A percentile compares a stretch with the other conserved stretches of the same genome.
These are phyloP conservation scores for Glaucomys volans DNA, from an alignment of 2,113 vertebrate species.

Conservation along the genomic window DNA sequence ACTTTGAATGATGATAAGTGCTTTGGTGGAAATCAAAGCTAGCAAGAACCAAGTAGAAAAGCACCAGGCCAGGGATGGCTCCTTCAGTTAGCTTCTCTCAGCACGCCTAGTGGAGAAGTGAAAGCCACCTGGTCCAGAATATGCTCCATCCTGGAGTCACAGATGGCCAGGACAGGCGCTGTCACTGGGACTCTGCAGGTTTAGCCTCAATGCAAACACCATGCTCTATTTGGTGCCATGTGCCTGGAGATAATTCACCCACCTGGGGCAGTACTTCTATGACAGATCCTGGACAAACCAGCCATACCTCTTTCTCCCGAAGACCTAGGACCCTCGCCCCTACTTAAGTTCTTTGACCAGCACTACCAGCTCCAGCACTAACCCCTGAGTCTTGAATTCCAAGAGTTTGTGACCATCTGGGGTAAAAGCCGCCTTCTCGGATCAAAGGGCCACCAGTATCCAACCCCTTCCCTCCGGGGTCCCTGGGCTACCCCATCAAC, in stretches of 20 bases:
- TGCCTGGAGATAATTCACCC: neutral
- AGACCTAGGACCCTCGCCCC: neutral
- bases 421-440: neutral
- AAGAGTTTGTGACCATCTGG: neutral
- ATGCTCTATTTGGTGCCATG: neutral
- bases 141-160: slow-evolving; percentile 14
- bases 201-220: neutral
- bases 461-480: neutral
- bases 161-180: neutral
- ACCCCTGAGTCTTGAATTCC: neutral
- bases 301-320: neutral
- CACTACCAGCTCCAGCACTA: accelerated
- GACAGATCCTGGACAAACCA: neutral
- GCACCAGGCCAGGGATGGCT: neutral
- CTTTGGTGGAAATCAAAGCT: neutral
- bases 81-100: neutral
- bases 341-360: neutral
- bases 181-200: neutral
- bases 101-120: neutral
- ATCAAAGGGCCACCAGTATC: neutral
- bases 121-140: neutral
- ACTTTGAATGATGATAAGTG: neutral
- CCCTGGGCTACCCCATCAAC: neutral
- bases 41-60: neutral
- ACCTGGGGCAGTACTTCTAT: neutral